Evolutionary conservation across 2,888 invertebrate species (phyloP).

Genomic region (Phyllotreta cruciferae): DNA sequence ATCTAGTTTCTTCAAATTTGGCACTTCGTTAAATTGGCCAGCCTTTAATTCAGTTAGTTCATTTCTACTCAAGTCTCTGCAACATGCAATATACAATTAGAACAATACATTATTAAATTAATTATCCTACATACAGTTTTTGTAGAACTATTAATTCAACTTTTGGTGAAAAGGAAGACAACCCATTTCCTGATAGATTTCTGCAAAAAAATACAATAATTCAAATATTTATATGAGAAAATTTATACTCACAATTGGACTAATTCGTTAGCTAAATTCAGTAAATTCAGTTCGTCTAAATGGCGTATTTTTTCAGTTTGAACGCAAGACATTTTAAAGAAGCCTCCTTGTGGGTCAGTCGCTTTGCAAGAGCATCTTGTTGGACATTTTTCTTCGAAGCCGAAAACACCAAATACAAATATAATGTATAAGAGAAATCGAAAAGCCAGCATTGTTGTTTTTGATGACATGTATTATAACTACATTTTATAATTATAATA

Average conservation of each 20-base stretch:
- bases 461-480: no score
- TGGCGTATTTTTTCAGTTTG: constrained; percentile 64
- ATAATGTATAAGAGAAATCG: no score
- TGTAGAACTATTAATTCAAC: constrained; percentile 71
- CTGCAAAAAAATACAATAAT: constrained; percentile 61
- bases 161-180: constrained; percentile 67
- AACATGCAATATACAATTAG: constrained; percentile 48
- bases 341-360: constrained; percentile 61
- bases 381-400: constrained; percentile 42
- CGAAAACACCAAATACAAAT: constrained; percentile 1
- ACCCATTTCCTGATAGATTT: constrained; percentile 71
- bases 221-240: constrained; percentile 16
- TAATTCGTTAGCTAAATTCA: constrained; percentile 67
- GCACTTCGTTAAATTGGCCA: constrained; percentile 77
- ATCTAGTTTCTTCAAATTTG: constrained; percentile 73
- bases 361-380: constrained; percentile 65
- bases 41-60: constrained; percentile 75
- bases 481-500: no score
- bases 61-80: constrained; percentile 82
- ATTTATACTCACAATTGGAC: constrained; percentile 69
- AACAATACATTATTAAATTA: background rate
- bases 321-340: constrained; percentile 69
- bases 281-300: constrained; percentile 69
- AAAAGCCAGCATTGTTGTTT: no score
- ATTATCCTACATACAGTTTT: constrained; percentile 69